Evolutionary conservation across 2,888 invertebrate genomes (phyloP).

Genomic region (Scelioninae gen. 1): DNA sequence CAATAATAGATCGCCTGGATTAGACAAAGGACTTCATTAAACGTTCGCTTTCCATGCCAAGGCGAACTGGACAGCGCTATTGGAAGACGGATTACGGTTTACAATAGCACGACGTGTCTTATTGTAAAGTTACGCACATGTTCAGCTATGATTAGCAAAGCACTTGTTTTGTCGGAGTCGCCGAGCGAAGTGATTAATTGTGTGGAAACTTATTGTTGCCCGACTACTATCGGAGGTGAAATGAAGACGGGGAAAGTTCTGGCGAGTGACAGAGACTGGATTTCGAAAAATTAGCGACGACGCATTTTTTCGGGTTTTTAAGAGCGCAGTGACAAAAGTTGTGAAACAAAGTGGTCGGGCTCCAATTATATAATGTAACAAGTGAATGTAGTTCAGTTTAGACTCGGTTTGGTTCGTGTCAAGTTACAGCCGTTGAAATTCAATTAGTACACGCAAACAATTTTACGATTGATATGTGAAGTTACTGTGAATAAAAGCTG

Average conservation of each 20-base stretch:
- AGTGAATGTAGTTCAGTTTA: constrained; percentile 60
- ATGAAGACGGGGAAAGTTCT: constrained; percentile 40
- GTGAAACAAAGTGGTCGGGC: constrained; percentile 65
- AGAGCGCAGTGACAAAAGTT: constrained; percentile 55
- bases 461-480: constrained; percentile 48
- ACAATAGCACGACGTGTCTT: constrained; percentile 79
- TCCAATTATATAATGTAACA: constrained; percentile 60
- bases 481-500: constrained; percentile 3
- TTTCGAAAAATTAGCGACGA: constrained; percentile 50
- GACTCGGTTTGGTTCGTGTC: constrained; percentile 42
- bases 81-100: constrained; percentile 81
- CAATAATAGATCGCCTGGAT: constrained; percentile 70
- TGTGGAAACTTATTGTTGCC: constrained; percentile 57
- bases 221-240: constrained; percentile 26
- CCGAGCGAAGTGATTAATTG: constrained; percentile 63
- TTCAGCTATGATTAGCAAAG: constrained; percentile 72
- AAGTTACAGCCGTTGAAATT: constrained; percentile 61
- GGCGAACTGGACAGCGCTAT: constrained; percentile 78
- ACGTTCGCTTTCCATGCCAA: constrained; percentile 82
- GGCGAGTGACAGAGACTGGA: constrained; percentile 29
- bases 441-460: constrained; percentile 52
- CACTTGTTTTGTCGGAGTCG: constrained; percentile 81
- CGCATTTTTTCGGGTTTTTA: constrained; percentile 49
- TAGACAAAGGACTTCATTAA: constrained; percentile 79
- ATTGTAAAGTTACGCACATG: constrained; percentile 72